phyloP scores from a whole-genome alignment of 2,888 invertebrate genomes.

The Ptilodon capucinus region DNA sequence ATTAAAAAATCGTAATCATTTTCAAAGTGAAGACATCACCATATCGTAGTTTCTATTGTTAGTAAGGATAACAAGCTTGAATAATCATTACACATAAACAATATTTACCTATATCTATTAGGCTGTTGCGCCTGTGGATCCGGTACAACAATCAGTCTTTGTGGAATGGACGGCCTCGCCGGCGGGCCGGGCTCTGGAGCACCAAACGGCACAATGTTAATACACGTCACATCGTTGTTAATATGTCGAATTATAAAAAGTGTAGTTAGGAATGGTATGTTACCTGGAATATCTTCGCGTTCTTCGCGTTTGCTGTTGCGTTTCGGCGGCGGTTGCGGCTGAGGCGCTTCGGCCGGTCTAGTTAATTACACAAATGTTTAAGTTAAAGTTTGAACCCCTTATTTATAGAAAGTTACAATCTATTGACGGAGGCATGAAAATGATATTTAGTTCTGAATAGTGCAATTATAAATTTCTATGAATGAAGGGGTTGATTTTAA shows the following conservation, averaged over 20 bases:
- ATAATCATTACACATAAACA: slow-evolving; percentile 1
- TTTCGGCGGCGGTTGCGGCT: slow-evolving; percentile 83
- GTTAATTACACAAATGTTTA: slow-evolving; percentile 52
- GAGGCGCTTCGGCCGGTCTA: slow-evolving; percentile 85
- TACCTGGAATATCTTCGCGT: slow-evolving; percentile 83
- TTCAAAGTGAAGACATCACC: no score
- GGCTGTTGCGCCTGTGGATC: slow-evolving; percentile 91
- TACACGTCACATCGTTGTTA: slow-evolving; percentile 28
- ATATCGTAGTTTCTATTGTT: neutral
- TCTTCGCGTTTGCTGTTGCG: slow-evolving; percentile 82
- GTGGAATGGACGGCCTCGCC: slow-evolving; percentile 93
- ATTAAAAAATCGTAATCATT: no score
- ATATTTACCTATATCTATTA: slow-evolving; percentile 81
- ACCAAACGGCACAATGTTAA: slow-evolving; percentile 40
- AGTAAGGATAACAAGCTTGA: neutral
- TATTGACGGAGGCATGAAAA: no score
- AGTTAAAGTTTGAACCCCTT: neutral
- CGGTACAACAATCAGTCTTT: slow-evolving; percentile 95
- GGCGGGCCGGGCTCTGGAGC: slow-evolving; percentile 92
- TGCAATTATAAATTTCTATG: no score
- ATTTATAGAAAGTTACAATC: no score
- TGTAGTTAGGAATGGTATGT: slow-evolving; percentile 33
- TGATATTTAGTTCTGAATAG: no score
- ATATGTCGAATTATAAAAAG: slow-evolving; percentile 10
- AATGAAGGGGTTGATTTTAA: no score